Evolutionary conservation across 2,888 invertebrate species (phyloP).

Genomic region (Gasteruption jaculator): DNA sequence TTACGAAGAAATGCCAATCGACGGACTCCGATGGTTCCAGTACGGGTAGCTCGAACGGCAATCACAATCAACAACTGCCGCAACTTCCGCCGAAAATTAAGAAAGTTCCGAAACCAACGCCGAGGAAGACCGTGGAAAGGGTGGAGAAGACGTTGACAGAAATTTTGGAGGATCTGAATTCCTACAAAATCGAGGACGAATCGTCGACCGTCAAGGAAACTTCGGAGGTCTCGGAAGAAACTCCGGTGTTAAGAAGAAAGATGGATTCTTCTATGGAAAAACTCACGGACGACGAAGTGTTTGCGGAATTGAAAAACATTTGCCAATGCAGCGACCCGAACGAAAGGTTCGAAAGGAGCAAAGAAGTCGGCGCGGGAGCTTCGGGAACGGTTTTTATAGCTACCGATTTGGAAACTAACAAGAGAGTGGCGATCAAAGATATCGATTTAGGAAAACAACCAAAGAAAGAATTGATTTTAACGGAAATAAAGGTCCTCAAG

Average conservation of each 20-base stretch:
- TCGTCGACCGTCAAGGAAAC: slow-evolving; percentile 13
- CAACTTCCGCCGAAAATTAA: slow-evolving; percentile 40
- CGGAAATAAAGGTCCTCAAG: slow-evolving; percentile 89
- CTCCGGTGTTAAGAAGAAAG: slow-evolving; percentile 61
- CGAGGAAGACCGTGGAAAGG: slow-evolving; percentile 33
- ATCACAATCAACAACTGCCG: slow-evolving; percentile 35
- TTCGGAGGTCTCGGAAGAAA: too few species aligned
- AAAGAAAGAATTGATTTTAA: slow-evolving; percentile 91
- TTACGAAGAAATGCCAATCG: slow-evolving; percentile 59
- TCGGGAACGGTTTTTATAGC: slow-evolving; percentile 91
- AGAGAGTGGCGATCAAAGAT: slow-evolving; percentile 91
- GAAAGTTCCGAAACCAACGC: slow-evolving; percentile 41
- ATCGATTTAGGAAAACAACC: slow-evolving; percentile 93
- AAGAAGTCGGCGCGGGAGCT: slow-evolving; percentile 88
- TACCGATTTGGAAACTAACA: slow-evolving; percentile 66
- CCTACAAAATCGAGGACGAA: slow-evolving; percentile 32
- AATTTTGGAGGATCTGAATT: slow-evolving; percentile 39
- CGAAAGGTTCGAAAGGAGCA: slow-evolving; percentile 72
- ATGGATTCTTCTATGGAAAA: slow-evolving; percentile 55
- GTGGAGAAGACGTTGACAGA: slow-evolving; percentile 40
- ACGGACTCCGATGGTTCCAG: slow-evolving; percentile 37
- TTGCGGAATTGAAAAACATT: slow-evolving; percentile 70
- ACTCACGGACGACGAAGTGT: slow-evolving; percentile 70
- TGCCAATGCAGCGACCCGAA: slow-evolving; percentile 81
- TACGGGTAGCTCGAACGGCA: slow-evolving; percentile 37